Base-by-base conservation (phyloP, 2,888 invertebrate genomes). In the Aquatica leii region DNA sequence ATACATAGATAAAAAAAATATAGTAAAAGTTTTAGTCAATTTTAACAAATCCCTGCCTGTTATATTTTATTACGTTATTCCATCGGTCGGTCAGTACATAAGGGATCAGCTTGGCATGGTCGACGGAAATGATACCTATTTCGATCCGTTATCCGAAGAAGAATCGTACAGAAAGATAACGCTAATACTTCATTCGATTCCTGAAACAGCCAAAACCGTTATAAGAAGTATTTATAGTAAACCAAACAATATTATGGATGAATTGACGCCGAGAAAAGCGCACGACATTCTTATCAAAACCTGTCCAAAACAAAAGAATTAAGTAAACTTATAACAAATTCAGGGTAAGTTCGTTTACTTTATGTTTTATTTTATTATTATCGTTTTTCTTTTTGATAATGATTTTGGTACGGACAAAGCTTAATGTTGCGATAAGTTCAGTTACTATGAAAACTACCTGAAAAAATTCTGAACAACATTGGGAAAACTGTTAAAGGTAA, bases 241-340 rank as follows among this genome's bases (percentile, higher is more conserved):
- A 43, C 73, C 79, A 0, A 74, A 75, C 40, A 83, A 82, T 74
- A 82, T 87, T 15, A 82, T 91, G 72, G 90, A 89, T 72, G 94
- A 94, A 78, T 83, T 95, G 51, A 89, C 84, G 66, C 81, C 86
- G 21, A 86, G 87, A 68, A 92, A 94, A 82, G 94, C 94, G 0
- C 93, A 94, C 80, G 90, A 92, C 70, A 90, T 95, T 68, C 83
- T 95, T 65, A 86, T 93, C 3, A 87, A 90, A 72, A 90, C 93
- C 18, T 90, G 91, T 69, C 88, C 90, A 9, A 86, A 24, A n/a
- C n/a, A 24, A 6, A 85, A 78, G 87, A 88, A 56, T 41, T 72
- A 35, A 65, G 66, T 14, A 65, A 71, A 62, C 60, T 65, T 14
- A 57, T 64, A 37, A 37, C 53, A n/a, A 41, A 41, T 41, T 46